Evolutionary conservation across 35 echinoderm and acorn worm species (phyloP).

Genomic region (Eucidaris tribuloides): DNA sequence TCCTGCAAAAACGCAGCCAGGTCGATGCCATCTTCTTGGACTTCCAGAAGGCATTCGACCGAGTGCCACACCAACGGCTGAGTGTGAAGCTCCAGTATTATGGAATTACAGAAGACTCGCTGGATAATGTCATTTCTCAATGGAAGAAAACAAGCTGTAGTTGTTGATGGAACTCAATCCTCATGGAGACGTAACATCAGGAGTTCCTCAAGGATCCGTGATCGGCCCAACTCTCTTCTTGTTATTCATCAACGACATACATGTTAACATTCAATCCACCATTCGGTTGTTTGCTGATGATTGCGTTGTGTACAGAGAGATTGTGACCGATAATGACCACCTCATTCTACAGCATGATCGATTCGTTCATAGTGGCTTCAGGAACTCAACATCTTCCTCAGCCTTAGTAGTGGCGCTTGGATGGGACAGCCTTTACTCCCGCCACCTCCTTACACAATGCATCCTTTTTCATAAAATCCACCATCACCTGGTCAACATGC

Average conservation of each 20-base stretch:
- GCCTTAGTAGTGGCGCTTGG: no score
- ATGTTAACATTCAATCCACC: neutral
- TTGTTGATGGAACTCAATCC: neutral
- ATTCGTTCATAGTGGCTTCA: no score
- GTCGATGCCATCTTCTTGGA: slow-evolving; percentile 19
- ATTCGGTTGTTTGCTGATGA: slow-evolving; percentile 2
- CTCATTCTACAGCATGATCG: no score
- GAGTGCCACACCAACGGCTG: slow-evolving; percentile 43
- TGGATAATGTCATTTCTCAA: slow-evolving; percentile 29
- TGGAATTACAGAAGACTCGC: neutral
- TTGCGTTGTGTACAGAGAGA: neutral
- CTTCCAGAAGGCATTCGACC: slow-evolving; percentile 28
- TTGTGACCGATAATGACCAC: no score
- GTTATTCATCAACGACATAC: neutral
- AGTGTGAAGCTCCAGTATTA: slow-evolving; percentile 30
- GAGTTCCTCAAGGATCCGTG: slow-evolving; percentile 40
- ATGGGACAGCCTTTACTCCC: no score
- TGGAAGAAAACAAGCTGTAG: slow-evolving; percentile 11
- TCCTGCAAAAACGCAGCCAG: slow-evolving; percentile 25
- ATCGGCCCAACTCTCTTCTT: slow-evolving; percentile 8
- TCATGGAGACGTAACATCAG: slow-evolving; percentile 21
- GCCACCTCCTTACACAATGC: no score
- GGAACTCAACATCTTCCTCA: no score
- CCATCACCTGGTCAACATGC: no score
- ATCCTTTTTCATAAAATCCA: no score